These are phyloP conservation scores for Petrocephalus sullivani DNA, from an alignment of 2,797 vertebrate species.

Conservation along the genomic window DNA sequence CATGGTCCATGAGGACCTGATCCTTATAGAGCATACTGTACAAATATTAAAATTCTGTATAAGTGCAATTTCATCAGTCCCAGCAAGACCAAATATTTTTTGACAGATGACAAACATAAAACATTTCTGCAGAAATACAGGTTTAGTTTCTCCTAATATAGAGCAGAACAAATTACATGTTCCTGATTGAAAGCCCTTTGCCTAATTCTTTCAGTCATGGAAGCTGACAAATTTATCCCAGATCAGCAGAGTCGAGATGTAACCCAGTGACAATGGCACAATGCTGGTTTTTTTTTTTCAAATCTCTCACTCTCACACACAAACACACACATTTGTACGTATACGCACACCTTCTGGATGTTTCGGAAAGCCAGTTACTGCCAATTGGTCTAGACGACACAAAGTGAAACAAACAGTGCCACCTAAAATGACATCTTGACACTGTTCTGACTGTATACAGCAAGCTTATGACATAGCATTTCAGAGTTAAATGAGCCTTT, in stretches of 20 bases:
- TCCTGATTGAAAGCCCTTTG: constrained; percentile 46
- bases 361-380: neutral
- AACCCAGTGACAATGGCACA: constrained; percentile 15
- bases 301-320: neutral
- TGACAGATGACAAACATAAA: constrained; percentile 20
- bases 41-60: constrained; percentile 42
- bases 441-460: neutral
- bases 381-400: neutral
- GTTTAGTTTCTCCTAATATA: constrained; percentile 27
- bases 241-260: constrained; percentile 18
- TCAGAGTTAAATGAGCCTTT: constrained; percentile 22
- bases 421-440: constrained; percentile 16
- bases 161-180: constrained; percentile 26
- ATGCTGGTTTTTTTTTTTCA: neutral
- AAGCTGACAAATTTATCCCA: constrained; percentile 13
- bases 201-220: neutral
- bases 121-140: constrained; percentile 47
- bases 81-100: constrained; percentile 30
- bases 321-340: neutral
- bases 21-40: constrained; percentile 26
- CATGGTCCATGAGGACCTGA: constrained; percentile 23
- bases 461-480: neutral
- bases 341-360: neutral
- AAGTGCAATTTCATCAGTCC: constrained; percentile 46
- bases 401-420: constrained; percentile 23